phyloP scores from a whole-genome alignment of 2,888 invertebrate genomes.

The Microplitis deprimator region DNA sequence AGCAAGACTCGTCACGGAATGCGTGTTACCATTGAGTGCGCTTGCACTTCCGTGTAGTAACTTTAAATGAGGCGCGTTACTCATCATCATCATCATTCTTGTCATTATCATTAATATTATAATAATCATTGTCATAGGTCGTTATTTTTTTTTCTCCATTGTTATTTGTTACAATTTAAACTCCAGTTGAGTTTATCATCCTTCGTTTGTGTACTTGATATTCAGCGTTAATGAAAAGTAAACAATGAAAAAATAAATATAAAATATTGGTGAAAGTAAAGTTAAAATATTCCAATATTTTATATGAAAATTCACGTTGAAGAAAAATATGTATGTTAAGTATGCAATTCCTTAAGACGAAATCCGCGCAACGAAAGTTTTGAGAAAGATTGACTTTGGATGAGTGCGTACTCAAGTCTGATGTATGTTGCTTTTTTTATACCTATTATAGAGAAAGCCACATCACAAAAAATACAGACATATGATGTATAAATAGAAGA shows the following conservation, averaged over 20 bases:
- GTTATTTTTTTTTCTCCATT: conserved; percentile 26
- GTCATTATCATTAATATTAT: conserved; percentile 16
- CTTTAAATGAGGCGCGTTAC: conserved; percentile 44
- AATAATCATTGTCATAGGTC: conserved; percentile 9
- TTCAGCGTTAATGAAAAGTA: neutral
- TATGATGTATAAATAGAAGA: neutral
- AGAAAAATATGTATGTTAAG: conserved; percentile 10
- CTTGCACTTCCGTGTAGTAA: conserved; percentile 45
- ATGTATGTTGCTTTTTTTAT: neutral
- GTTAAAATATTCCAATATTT: neutral
- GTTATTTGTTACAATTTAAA: neutral
- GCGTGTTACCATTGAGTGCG: conserved; percentile 34
- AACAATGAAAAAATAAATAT: neutral
- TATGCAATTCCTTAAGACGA: conserved; percentile 35
- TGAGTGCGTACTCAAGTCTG: conserved; percentile 36
- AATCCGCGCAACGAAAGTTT: conserved; percentile 32
- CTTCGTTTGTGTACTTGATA: neutral
- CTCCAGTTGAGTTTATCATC: neutral
- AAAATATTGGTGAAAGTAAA: neutral
- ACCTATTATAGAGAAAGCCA: conserved; percentile 1
- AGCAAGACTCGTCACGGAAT: conserved; percentile 36
- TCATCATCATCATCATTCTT: conserved; percentile 35
- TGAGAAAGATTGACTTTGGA: conserved; percentile 37
- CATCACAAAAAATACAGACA: conserved; percentile 15
- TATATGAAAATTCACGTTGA: neutral